phyloP scores from a whole-genome alignment of 2,113 vertebrate species.

The Aleadryas rufinucha region DNA sequence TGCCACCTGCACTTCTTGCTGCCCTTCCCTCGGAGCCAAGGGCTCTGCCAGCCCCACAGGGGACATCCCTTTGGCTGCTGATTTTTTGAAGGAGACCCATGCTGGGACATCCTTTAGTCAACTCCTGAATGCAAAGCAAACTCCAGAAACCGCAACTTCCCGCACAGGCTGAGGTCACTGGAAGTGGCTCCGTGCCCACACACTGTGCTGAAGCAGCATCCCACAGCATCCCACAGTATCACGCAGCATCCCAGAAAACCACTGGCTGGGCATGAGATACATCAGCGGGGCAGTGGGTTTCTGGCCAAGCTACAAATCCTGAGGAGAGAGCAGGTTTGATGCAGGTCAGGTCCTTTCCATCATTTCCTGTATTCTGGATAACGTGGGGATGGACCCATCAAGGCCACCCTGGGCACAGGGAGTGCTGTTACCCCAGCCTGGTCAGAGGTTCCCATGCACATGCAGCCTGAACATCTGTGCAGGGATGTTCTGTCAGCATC shows the following conservation, averaged over 20 bases:
- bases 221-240: not conserved
- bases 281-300: not conserved
- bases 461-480: not conserved
- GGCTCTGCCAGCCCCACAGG: not conserved
- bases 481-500: not conserved
- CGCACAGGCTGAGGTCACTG: accelerated
- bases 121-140: not conserved
- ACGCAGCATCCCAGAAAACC: not conserved
- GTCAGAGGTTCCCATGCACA: not conserved
- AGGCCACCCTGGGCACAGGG: accelerated
- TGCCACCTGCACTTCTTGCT: not conserved
- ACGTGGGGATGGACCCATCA: not conserved
- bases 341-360: not conserved
- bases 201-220: not conserved
- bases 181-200: accelerated
- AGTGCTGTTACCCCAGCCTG: accelerated
- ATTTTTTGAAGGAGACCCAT: not conserved
- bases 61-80: too few species aligned
- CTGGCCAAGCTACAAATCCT: not conserved
- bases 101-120: not conserved
- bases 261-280: not conserved
- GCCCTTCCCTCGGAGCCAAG: not conserved
- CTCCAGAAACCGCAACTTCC: not conserved
- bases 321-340: not conserved
- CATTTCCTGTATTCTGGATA: not conserved